Evolutionary conservation across 2,888 invertebrate species (phyloP), one percentile per base, ranked within the genome.

Genomic region (Quadroppia sp.): DNA sequence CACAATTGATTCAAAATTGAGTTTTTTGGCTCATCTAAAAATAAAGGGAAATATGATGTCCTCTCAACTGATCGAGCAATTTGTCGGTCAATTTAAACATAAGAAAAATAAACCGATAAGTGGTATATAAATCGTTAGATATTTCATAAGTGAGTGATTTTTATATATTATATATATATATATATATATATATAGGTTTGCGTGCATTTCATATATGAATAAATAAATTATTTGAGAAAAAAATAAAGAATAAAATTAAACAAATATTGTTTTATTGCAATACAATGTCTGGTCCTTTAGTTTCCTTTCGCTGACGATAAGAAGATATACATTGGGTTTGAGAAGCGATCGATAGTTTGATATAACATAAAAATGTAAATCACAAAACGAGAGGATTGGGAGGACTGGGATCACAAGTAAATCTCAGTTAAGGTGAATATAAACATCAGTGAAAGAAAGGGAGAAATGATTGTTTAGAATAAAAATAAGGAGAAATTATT

Each of bases 321-420:
- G 53, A 25, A 25, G 53, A 11, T 20, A 30, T 30, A 56, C 17
- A 56, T 23, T 30, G 13, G 56, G 30, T 30, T 56, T 30, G 1
- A 13, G 28, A 56, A 56, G 28, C 36, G 64, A 40, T 64, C 40
- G 64, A 40, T 64, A 64, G 36, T 64, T n/a, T n/a, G n/a, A n/a
- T n/a, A n/a, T 40, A 11, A 40, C 20, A 64, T 64, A 40, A 36
- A 61, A 64, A 64, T 64, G 64, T 64, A 64, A 64, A 64, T 64
- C 40, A 64, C 17, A 64, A 40, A 56, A 15, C 15, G 53, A 53
- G 20, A 53, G 23, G 13, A 53, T 23, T 53, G n/a, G 9, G 36
- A 36, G 36, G 36, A 36, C 4, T 30, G 13, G 56, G 56, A 56
- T 56, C 56, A 56, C 3, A 56, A 56, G 30, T 56, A 30, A 56